These are phyloP conservation scores for Prosopocoilus inquinatus DNA, from an alignment of 2,888 invertebrate genomes.

Conservation along the genomic window DNA sequence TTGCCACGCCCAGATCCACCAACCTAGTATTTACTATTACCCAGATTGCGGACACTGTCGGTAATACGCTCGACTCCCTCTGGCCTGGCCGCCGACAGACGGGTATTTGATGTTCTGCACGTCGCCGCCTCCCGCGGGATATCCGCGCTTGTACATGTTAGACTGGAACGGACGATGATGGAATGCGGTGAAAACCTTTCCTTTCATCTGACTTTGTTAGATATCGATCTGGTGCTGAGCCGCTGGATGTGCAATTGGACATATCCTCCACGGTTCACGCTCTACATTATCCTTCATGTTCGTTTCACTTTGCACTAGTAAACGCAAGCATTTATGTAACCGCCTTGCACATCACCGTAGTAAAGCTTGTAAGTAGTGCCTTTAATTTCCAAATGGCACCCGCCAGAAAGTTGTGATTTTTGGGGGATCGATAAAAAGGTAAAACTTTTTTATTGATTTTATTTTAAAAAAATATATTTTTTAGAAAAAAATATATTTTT, in stretches of 20 bases:
- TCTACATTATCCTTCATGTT: background rate
- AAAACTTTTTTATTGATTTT: too few species aligned
- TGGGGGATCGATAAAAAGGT: too few species aligned
- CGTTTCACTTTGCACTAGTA: too few species aligned
- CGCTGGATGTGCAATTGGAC: slow-evolving; percentile 18
- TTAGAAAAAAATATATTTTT: too few species aligned
- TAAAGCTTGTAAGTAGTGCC: too few species aligned
- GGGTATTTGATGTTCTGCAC: slow-evolving; percentile 24
- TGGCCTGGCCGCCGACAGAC: slow-evolving; percentile 8
- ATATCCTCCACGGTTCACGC: slow-evolving; percentile 19
- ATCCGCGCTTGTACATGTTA: slow-evolving; percentile 19
- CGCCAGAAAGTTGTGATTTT: too few species aligned
- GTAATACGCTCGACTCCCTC: background rate
- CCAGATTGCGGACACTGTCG: slow-evolving; percentile 19
- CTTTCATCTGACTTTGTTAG: slow-evolving; percentile 38
- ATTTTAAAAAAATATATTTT: too few species aligned
- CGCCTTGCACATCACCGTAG: too few species aligned
- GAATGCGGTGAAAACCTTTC: slow-evolving; percentile 41
- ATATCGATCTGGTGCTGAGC: slow-evolving; percentile 34
- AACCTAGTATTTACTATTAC: slow-evolving; percentile 34
- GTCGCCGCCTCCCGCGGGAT: slow-evolving; percentile 23
- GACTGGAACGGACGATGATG: slow-evolving; percentile 34
- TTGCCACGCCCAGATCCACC: slow-evolving; percentile 32
- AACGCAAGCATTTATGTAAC: too few species aligned
- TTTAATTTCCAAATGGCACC: too few species aligned